Evolutionary conservation across 2,888 invertebrate species (phyloP).

Genomic region (Xestoiulus laeticollis): DNA sequence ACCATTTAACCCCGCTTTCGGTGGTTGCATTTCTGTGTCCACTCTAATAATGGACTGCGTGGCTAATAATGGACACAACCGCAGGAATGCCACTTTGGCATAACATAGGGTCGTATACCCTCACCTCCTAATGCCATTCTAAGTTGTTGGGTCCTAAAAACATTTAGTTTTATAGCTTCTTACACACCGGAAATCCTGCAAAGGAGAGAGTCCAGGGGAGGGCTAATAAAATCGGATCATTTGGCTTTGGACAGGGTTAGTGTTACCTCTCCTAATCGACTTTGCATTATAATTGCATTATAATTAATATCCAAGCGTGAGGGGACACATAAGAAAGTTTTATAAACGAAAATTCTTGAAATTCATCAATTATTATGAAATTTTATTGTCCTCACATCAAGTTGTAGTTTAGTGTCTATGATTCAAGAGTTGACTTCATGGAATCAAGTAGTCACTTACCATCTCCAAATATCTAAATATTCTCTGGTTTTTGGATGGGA

Average conservation of each 20-base stretch:
- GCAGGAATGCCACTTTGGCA: conserved; percentile 39
- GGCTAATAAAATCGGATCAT: background rate
- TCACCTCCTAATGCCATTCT: conserved; percentile 12
- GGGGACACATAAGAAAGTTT: background rate
- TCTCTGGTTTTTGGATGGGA: background rate
- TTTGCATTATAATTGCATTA: background rate
- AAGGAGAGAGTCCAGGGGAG: background rate
- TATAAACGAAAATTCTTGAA: too few species aligned
- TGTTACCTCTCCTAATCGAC: background rate
- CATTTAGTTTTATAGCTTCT: conserved; percentile 15
- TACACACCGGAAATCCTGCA: background rate
- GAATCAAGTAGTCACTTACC: background rate
- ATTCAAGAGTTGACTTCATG: background rate
- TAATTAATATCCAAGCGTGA: background rate
- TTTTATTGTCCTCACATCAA: conserved; percentile 2
- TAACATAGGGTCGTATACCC: conserved; percentile 22
- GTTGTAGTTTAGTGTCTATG: background rate
- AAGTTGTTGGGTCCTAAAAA: conserved; percentile 5
- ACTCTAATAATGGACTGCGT: conserved; percentile 32
- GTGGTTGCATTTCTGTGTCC: conserved; percentile 31
- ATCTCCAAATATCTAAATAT: background rate
- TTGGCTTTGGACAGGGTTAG: background rate
- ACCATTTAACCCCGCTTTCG: background rate
- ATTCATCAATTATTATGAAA: too few species aligned
- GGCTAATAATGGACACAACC: conserved; percentile 10